Percentiles rank a stretch among this genome's conserved stretches.
These are phyloP conservation scores for Seriola rivoliana DNA, from an alignment of 2,113 vertebrate species.

Conservation along the genomic window DNA sequence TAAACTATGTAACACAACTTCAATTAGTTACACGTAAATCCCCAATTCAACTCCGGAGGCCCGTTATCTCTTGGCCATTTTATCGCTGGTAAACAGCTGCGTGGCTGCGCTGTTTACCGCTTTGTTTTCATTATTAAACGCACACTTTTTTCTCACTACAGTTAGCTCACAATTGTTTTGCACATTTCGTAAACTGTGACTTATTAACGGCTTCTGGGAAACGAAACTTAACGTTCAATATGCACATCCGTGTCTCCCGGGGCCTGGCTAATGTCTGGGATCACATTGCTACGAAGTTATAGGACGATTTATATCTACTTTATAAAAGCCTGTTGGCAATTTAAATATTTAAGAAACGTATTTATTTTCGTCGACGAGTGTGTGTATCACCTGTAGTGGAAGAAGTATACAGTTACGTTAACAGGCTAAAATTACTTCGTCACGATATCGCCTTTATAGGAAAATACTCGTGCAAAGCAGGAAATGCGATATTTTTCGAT, in stretches of 20 bases:
- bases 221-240: background rate
- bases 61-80: too few species aligned
- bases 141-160: background rate
- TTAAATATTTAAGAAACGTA: background rate
- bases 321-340: background rate
- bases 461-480: background rate
- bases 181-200: too few species aligned
- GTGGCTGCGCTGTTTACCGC: background rate
- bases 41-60: fast-evolving
- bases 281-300: background rate
- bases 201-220: background rate
- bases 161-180: background rate
- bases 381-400: fast-evolving
- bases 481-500: conserved; percentile 6
- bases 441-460: background rate
- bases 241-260: background rate
- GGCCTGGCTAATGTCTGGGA: conserved; percentile 42
- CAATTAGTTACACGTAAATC: fast-evolving
- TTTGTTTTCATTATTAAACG: background rate
- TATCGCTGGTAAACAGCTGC: background rate
- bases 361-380: background rate
- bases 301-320: too few species aligned
- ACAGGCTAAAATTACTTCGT: background rate
- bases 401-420: fast-evolving
- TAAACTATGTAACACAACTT: background rate